Percentiles rank a stretch among this genome's conserved stretches.
phyloP scores from a whole-genome alignment of 2,797 vertebrate species.

The Podargus strigoides region DNA sequence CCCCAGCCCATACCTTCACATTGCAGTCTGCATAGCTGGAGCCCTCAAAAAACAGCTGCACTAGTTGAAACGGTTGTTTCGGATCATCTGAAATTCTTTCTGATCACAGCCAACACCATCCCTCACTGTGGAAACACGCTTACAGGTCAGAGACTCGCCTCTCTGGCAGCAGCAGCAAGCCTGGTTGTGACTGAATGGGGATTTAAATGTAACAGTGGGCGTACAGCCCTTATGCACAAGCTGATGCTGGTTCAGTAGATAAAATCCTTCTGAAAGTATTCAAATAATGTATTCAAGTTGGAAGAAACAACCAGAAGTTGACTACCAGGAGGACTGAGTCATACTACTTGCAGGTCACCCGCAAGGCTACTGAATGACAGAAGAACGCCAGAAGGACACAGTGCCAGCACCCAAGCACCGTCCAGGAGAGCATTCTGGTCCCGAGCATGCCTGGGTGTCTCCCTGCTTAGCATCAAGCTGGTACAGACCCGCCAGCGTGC shows the following conservation, averaged over 20 bases:
- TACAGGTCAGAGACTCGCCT: neutral
- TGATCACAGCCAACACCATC: neutral
- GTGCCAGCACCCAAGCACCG: neutral
- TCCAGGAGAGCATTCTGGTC: neutral
- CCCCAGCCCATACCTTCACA: neutral
- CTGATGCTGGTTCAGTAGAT: neutral
- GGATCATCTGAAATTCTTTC: neutral
- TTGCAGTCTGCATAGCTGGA: neutral
- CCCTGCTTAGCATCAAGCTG: neutral
- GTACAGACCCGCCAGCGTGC: rapidly evolving
- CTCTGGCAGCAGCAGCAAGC: neutral
- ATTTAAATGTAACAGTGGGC: neutral
- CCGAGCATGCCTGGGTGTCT: neutral
- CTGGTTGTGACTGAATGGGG: neutral
- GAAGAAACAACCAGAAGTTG: constrained; percentile 29
- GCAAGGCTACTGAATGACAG: constrained; percentile 11
- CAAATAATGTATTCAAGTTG: neutral
- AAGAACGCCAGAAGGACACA: neutral
- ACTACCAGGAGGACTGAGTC: constrained; percentile 46
- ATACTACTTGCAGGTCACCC: constrained; percentile 12
- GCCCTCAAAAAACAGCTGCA: constrained; percentile 30
- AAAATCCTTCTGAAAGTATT: constrained; percentile 1
- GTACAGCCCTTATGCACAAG: neutral
- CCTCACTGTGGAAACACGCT: neutral
- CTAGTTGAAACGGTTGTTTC: neutral